Percentiles rank a stretch among this genome's conserved stretches.
Evolutionary conservation across 2,797 vertebrate species (phyloP).

Genomic region (Brotula barbata): DNA sequence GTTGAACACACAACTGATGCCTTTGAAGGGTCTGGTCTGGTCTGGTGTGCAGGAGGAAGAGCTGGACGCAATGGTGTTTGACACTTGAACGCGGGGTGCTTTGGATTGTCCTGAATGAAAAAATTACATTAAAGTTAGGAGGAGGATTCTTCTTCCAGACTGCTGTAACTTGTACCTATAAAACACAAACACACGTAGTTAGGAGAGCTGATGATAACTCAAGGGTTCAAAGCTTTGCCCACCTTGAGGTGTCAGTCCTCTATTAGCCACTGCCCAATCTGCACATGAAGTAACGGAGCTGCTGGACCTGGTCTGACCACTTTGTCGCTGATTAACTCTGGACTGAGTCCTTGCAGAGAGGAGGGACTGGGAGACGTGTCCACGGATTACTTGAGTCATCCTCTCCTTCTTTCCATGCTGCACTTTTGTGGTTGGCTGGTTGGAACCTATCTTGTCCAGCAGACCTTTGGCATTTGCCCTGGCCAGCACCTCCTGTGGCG

Average conservation of each 20-base stretch:
- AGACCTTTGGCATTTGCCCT: constrained; percentile 80
- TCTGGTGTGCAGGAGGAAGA: constrained; percentile 24
- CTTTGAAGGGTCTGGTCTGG: constrained; percentile 5
- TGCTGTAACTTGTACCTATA: not conserved
- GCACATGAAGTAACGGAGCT: constrained; percentile 8
- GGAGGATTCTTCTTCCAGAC: not conserved
- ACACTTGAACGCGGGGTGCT: constrained; percentile 15
- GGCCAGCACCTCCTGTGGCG: constrained; percentile 77
- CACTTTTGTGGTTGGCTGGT: constrained; percentile 69
- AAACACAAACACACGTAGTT: no score
- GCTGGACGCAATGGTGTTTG: constrained; percentile 20
- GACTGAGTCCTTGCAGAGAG: constrained; percentile 12
- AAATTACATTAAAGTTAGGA: constrained; percentile 14
- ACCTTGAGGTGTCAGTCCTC: constrained; percentile 46
- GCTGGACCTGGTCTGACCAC: constrained; percentile 42
- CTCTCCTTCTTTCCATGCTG: constrained; percentile 28
- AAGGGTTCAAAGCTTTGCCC: not conserved
- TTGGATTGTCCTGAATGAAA: constrained; percentile 53
- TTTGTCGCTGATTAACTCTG: constrained; percentile 57
- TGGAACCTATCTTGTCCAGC: constrained; percentile 69
- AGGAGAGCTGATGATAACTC: not conserved
- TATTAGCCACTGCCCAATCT: constrained; percentile 21
- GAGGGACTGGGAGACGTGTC: constrained; percentile 27
- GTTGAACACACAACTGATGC: not conserved
- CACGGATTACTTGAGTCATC: constrained; percentile 60